Evolutionary conservation across 2,113 vertebrate genomes (phyloP).

Genomic region (Thamnaconus septentrionalis): DNA sequence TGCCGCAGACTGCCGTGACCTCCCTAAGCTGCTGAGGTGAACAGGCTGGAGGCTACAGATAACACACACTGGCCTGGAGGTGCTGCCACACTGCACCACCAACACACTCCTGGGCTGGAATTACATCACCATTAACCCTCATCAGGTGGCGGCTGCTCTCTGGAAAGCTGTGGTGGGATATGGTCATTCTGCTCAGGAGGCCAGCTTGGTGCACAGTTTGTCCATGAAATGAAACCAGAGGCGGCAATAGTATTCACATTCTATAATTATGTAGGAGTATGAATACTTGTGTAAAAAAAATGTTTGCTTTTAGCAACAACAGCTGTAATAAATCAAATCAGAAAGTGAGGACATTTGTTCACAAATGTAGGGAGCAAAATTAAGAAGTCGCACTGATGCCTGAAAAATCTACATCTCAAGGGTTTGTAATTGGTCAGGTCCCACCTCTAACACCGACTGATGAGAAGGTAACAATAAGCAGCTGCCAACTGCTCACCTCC

Average conservation of each 20-base stretch:
- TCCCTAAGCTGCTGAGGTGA: slow-evolving; percentile 26
- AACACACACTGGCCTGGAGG: slow-evolving; percentile 14
- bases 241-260: too few relatives aligned
- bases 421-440: too few relatives aligned
- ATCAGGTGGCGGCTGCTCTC: background rate
- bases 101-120: background rate
- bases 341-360: too few relatives aligned
- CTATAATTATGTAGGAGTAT: too few relatives aligned
- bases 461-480: background rate
- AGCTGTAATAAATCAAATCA: too few relatives aligned
- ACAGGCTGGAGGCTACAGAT: slow-evolving; percentile 38
- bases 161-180: background rate
- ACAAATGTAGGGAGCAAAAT: too few relatives aligned
- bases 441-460: background rate
- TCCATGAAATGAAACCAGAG: too few relatives aligned
- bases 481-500: slow-evolving; percentile 29
- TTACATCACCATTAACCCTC: background rate
- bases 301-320: too few relatives aligned
- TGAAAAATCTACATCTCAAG: too few relatives aligned
- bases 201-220: background rate
- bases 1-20: slow-evolving; percentile 36
- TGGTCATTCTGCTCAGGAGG: background rate
- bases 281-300: too few relatives aligned
- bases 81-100: background rate
- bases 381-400: too few relatives aligned